phyloP scores from a whole-genome alignment of 2,113 vertebrate species.

The Callipepla squamata region DNA sequence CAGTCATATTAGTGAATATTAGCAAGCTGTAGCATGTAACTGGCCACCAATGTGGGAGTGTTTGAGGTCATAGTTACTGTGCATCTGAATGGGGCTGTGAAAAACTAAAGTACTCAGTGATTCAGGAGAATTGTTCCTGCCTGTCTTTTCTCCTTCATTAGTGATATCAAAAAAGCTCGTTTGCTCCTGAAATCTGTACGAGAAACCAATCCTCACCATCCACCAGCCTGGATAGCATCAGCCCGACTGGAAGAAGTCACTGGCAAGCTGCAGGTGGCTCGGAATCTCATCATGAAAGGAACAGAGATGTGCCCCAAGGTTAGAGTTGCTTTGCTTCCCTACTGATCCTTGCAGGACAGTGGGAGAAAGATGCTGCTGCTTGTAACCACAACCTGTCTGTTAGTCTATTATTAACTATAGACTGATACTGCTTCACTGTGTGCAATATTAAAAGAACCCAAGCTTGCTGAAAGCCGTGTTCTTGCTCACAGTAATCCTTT shows the following conservation, averaged over 20 bases:
- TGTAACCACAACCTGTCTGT: neutral
- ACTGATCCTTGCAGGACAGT: neutral
- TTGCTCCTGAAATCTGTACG: conserved; percentile 96
- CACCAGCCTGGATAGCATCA: conserved; percentile 97
- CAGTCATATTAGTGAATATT: accelerated
- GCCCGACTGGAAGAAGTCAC: conserved; percentile 97
- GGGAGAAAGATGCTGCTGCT: neutral
- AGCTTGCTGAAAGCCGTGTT: neutral
- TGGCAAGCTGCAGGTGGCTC: conserved; percentile 94
- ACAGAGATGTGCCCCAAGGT: conserved; percentile 99
- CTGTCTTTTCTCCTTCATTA: conserved; percentile 38
- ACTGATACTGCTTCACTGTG: neutral
- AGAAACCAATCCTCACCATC: conserved; percentile 98
- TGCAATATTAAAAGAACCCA: neutral
- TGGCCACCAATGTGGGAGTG: neutral
- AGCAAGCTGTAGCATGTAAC: neutral
- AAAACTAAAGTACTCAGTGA: neutral
- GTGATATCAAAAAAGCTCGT: conserved; percentile 98
- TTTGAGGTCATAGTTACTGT: neutral
- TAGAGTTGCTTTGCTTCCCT: neutral
- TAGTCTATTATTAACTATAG: neutral
- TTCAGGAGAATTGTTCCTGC: neutral
- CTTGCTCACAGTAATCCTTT: neutral
- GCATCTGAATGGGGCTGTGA: neutral
- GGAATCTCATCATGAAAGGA: conserved; percentile 99